Conservation (phyloP, 2,797 vertebrate genomes). For the Passerculus sandwichensis region DNA sequence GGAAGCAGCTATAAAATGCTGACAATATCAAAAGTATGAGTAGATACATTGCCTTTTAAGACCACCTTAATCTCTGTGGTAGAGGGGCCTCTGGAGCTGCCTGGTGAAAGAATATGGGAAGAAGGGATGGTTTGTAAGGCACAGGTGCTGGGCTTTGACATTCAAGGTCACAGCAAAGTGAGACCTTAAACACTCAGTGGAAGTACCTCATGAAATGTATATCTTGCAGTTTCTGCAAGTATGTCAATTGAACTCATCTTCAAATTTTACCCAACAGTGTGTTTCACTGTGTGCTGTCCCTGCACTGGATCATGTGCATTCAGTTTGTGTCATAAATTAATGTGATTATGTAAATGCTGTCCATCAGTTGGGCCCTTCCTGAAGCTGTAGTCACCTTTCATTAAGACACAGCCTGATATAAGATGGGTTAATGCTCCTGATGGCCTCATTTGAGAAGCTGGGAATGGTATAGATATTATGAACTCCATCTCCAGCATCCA, state of each 20-base stretch:
- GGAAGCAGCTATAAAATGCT: background rate
- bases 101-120: background rate
- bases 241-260: slow-evolving; percentile 8
- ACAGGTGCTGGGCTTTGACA: background rate
- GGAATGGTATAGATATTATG: background rate
- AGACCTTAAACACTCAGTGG: background rate
- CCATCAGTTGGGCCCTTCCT: slow-evolving; percentile 6
- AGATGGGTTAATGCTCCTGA: background rate
- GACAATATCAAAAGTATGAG: background rate
- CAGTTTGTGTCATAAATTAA: slow-evolving; percentile 20
- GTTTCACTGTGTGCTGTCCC: background rate
- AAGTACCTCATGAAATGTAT: background rate
- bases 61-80: background rate
- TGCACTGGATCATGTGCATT: background rate
- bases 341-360: slow-evolving; percentile 55
- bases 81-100: background rate
- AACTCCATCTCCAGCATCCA: background rate
- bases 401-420: background rate
- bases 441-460: slow-evolving; percentile 32
- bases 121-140: background rate
- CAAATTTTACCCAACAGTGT: slow-evolving; percentile 34
- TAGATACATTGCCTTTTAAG: background rate
- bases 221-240: background rate
- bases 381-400: slow-evolving; percentile 31
- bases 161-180: slow-evolving; percentile 38